Percentiles rank a stretch among this genome's conserved stretches.
Evolutionary conservation across 2,888 invertebrate species (phyloP).

Genomic region (Tipula unca): DNA sequence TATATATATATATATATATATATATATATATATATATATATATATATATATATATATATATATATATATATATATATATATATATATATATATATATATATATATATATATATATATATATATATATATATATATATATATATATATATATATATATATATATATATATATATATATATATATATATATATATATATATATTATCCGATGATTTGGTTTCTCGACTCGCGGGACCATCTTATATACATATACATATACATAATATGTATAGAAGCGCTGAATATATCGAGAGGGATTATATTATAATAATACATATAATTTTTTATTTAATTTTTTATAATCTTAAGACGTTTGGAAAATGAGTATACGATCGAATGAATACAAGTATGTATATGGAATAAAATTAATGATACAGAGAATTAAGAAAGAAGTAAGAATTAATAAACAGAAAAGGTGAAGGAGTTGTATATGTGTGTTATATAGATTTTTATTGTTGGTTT

Average conservation of each 20-base stretch:
- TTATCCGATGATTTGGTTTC: not conserved
- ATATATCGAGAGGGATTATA: not conserved
- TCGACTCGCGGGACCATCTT: not conserved
- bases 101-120: too few relatives aligned
- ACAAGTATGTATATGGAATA: not conserved
- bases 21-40: too few relatives aligned
- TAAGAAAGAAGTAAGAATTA: not conserved
- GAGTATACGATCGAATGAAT: not conserved
- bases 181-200: too few relatives aligned
- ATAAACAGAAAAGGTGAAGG: not conserved
- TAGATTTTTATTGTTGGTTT: not conserved
- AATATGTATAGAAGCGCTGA: not conserved
- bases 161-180: too few relatives aligned
- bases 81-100: too few relatives aligned
- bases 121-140: too few relatives aligned
- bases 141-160: too few relatives aligned
- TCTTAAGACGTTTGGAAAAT: conserved; percentile 8
- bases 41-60: too few relatives aligned
- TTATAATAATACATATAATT: not conserved
- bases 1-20: too few relatives aligned
- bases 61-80: too few relatives aligned
- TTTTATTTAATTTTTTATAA: not conserved
- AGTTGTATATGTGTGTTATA: conserved; percentile 2
- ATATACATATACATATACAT: not conserved
- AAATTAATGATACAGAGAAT: not conserved